These are phyloP conservation scores for Rhogogaster chlorosoma DNA, from an alignment of 2,888 invertebrate species.

Conservation along the genomic window DNA sequence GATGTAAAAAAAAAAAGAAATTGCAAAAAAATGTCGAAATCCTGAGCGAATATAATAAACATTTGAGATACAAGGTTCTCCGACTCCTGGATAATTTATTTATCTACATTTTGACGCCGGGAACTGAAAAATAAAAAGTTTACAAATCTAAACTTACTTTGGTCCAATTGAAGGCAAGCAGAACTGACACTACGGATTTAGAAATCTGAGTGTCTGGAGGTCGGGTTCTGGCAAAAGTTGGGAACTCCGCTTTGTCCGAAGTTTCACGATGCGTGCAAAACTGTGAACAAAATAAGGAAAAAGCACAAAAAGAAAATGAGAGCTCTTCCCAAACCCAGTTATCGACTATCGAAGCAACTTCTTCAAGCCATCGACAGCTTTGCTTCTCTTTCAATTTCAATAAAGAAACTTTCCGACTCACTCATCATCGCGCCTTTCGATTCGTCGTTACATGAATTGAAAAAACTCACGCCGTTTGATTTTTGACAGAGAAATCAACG, in stretches of 20 bases:
- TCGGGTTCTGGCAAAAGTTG: conserved; percentile 94
- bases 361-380: neutral
- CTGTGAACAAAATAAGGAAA: conserved; percentile 80
- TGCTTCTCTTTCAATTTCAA: conserved; percentile 8
- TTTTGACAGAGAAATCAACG: neutral
- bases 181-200: conserved; percentile 92
- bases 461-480: neutral
- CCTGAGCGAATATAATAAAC: neutral
- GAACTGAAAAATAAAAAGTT: neutral
- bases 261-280: conserved; percentile 94
- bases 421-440: neutral
- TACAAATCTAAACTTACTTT: conserved; percentile 81
- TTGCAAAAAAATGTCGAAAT: neutral
- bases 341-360: neutral
- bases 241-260: conserved; percentile 92
- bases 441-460: neutral
- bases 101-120: neutral
- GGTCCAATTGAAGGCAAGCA: conserved; percentile 93
- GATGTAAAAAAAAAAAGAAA: no score
- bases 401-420: conserved; percentile 1
- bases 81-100: neutral
- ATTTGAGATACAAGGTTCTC: neutral
- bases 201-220: conserved; percentile 97
- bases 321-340: neutral
- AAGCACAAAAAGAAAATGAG: conserved; percentile 35